A percentile compares a stretch with the other conserved stretches of the same genome.
These are phyloP conservation scores for Bombylius major DNA, from an alignment of 2,888 invertebrate species.

Conservation along the genomic window DNA sequence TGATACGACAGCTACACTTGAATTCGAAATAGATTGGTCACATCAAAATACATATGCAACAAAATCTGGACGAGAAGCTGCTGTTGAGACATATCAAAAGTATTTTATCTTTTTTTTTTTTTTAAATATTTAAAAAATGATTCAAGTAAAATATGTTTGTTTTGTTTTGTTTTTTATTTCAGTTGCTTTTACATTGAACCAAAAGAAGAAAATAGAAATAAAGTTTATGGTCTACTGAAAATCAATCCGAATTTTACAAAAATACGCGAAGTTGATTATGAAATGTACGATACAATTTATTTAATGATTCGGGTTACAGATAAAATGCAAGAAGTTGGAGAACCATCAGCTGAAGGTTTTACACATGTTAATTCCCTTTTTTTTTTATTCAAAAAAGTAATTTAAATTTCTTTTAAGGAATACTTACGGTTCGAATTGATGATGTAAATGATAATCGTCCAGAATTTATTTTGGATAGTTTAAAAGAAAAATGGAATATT, in stretches of 20 bases:
- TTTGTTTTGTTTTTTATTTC: conserved; percentile 6
- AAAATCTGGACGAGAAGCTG: conserved; percentile 39
- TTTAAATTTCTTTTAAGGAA: conserved; percentile 34
- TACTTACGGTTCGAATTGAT: conserved; percentile 44
- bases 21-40: conserved; percentile 47
- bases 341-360: conserved; percentile 41
- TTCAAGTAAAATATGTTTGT: not conserved
- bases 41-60: conserved; percentile 40
- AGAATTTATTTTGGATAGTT: conserved; percentile 38
- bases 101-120: too few relatives aligned
- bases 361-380: not conserved
- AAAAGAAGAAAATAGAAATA: conserved; percentile 10
- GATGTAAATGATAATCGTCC: conserved; percentile 55
- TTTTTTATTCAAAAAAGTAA: conserved; percentile 1
- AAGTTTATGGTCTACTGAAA: conserved; percentile 17
- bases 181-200: conserved; percentile 26
- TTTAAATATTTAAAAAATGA: not conserved
- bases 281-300: conserved; percentile 46
- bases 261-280: conserved; percentile 41
- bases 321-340: conserved; percentile 38
- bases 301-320: conserved; percentile 42
- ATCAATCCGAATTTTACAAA: conserved; percentile 16
- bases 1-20: conserved; percentile 44
- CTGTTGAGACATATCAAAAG: not conserved
- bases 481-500: conserved; percentile 37